Evolutionary conservation across 2,888 invertebrate genomes (phyloP).

Genomic region (Drosophila tripunctata): DNA sequence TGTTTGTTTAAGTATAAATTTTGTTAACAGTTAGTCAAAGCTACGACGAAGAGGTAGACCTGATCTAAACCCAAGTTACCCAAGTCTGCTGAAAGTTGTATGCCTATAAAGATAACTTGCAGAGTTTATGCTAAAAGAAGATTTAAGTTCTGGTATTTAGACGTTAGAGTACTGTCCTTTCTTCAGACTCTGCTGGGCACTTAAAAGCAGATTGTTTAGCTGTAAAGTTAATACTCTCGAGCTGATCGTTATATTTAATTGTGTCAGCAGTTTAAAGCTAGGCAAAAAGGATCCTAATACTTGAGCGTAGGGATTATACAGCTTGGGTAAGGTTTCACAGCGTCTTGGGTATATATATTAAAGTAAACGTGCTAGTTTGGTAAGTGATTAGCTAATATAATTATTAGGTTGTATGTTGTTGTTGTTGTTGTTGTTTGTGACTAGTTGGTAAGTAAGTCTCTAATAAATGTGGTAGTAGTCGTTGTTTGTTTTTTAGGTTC

Average conservation of each 20-base stretch:
- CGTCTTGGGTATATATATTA: slow-evolving; percentile 7
- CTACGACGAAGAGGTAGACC: slow-evolving; percentile 24
- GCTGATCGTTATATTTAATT: no score
- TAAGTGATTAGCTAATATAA: slow-evolving; percentile 46
- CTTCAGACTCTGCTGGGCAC: no score
- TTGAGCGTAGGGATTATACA: not conserved
- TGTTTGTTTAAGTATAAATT: slow-evolving; percentile 24
- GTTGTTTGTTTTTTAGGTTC: slow-evolving; percentile 18
- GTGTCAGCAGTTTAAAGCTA: no score
- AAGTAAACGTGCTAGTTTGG: slow-evolving; percentile 58
- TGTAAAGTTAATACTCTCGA: no score
- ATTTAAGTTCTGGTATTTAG: no score
- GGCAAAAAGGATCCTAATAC: no score
- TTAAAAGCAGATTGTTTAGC: no score
- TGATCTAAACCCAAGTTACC: not conserved
- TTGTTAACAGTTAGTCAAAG: slow-evolving; percentile 59
- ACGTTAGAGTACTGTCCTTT: no score
- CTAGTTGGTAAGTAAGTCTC: slow-evolving; percentile 25
- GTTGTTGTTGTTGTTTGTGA: slow-evolving; percentile 26
- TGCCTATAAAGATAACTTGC: no score
- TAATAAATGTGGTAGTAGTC: slow-evolving; percentile 42
- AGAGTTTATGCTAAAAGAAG: no score
- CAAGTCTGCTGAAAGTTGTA: not conserved
- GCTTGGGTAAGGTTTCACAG: not conserved
- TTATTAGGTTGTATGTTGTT: slow-evolving; percentile 6